A percentile compares a stretch with the other conserved stretches of the same genome.
phyloP scores from a whole-genome alignment of 2,888 invertebrate species.

The Caenorhabditis panamensis region DNA sequence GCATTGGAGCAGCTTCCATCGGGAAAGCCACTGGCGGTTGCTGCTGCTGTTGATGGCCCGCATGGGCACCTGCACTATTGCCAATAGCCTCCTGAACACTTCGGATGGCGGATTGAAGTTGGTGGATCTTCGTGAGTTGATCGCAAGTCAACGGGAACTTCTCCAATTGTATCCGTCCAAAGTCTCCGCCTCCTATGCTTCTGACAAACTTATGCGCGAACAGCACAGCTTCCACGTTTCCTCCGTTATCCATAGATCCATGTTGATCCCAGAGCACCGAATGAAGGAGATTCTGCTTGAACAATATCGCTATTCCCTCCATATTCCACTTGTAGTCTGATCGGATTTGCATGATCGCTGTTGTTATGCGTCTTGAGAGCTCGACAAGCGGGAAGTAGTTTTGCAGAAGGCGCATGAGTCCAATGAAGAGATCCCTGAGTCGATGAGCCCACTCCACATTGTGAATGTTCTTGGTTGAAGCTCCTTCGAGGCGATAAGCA shows the following conservation, averaged over 20 bases:
- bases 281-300: slow-evolving; percentile 88
- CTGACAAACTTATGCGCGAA: slow-evolving; percentile 97
- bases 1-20: slow-evolving; percentile 48
- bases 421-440: slow-evolving; percentile 72
- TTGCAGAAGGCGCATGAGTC: no score
- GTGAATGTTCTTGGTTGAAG: slow-evolving; percentile 42
- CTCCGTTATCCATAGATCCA: slow-evolving; percentile 88
- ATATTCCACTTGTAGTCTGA: slow-evolving; percentile 75
- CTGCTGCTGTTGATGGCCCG: not conserved
- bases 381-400: slow-evolving; percentile 53
- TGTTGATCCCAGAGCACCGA: slow-evolving; percentile 89
- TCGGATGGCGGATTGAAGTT: slow-evolving; percentile 57
- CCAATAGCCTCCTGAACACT: not conserved
- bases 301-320: slow-evolving; percentile 92
- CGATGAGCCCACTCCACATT: slow-evolving; percentile 72
- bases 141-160: no score
- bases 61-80: not conserved
- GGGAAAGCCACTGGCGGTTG: slow-evolving; percentile 26
- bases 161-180: no score
- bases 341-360: slow-evolving; percentile 65
- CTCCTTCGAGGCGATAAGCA: no score
- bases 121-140: slow-evolving; percentile 66
- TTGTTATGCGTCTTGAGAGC: slow-evolving; percentile 64
- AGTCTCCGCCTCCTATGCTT: no score
- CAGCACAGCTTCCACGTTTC: slow-evolving; percentile 86